Evolutionary conservation across 2,888 invertebrate species (phyloP), one percentile per base, ranked within the genome.

Genomic region (Platycnemis pennipes): DNA sequence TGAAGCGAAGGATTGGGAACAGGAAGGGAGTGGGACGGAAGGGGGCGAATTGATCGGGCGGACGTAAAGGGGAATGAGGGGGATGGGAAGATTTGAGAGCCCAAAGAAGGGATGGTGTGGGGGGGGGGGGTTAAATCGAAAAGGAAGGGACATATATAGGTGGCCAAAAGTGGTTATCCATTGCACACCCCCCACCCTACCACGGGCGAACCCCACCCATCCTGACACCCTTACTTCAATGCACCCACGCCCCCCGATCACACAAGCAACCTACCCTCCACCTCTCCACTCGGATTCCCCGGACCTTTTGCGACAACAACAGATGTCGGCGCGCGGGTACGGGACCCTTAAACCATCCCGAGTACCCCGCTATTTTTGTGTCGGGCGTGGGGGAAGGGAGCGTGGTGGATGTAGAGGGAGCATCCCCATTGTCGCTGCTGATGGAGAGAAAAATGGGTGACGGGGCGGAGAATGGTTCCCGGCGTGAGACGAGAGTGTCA

Each of bases 121-220:
- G 45, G 19, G 53, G 56, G 22, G 37, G 37, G 77, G 77, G 77
- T 77, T 77, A 77, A 37, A 77, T 77, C 77, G 77, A 77, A 77
- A 77, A 37, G 56, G 56, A 89, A 63, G 89, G 77, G 77, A 77
- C 77, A 77, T 77, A 77, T 77, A 77, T 77, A 69, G 63, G 91
- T 63, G 26, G 22, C 91, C 63, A 91, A 91, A 91, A 91, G 91
- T 91, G 91, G 91, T 91, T 91, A 56, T 91, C 91, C 56, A 91
- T 91, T 56, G 91, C 91, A 91, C 91, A 44, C 63, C 44, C 44
- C 26, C 46, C 87, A 19, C 46, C 26, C 26, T n/a, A 31, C 19
- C 86, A 53, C 89, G 42, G 26, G 5, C 7, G 16, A 5, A 11
- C 11, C 44, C 42, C 86, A 63, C 45, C 5, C 91, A 46, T 46